A percentile compares a stretch with the other conserved stretches of the same genome.
These are phyloP conservation scores for Perca fluviatilis DNA, from an alignment of 2,113 vertebrate genomes.

Conservation along the genomic window DNA sequence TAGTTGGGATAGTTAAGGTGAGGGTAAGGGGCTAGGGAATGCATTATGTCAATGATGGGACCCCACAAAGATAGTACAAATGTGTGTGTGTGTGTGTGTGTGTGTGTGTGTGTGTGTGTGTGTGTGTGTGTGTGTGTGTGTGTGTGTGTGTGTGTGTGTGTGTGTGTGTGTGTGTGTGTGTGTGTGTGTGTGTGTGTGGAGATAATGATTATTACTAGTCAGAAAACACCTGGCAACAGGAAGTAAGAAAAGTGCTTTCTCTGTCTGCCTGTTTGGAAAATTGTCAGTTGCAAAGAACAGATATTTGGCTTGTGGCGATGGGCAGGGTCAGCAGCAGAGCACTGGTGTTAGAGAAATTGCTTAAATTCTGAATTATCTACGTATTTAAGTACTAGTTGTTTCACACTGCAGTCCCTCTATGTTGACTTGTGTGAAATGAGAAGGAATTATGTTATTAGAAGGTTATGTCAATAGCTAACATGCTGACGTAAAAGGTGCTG, in stretches of 20 bases:
- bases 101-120: constrained; percentile 10
- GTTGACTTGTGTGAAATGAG: no score
- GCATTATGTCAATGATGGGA: no score
- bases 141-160: constrained; percentile 4
- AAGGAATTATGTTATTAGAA: no score
- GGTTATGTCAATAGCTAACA: no score
- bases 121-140: constrained; percentile 13
- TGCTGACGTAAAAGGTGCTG: no score
- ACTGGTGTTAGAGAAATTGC: no score
- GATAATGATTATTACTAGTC: constrained; percentile 45
- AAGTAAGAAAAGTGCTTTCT: constrained; percentile 30
- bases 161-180: constrained; percentile 4
- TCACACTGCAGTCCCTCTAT: no score
- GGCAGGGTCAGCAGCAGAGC: neutral
- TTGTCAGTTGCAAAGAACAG: constrained; percentile 28
- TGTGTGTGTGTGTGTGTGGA: constrained; percentile 2
- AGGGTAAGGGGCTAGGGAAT: no score
- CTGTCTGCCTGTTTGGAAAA: constrained; percentile 15
- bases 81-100: constrained; percentile 7
- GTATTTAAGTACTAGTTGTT: no score
- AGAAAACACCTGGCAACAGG: constrained; percentile 67
- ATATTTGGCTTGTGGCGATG: constrained; percentile 9
- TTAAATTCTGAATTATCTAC: no score
- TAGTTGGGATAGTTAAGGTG: no score
- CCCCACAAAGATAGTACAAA: no score